Base-by-base conservation (phyloP, 2,888 invertebrate species). In the Chrysina gloriosa region DNA sequence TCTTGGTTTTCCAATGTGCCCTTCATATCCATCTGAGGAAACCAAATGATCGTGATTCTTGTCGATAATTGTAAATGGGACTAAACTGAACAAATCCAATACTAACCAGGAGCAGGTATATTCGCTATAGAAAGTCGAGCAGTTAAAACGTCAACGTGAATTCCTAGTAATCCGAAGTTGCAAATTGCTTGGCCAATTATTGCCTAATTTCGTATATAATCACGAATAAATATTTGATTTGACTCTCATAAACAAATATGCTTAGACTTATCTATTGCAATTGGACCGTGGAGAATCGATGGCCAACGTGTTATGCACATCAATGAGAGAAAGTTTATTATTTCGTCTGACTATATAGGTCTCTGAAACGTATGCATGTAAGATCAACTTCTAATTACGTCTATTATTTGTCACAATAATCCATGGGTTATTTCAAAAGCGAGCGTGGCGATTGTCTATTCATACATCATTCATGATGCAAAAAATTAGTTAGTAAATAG, bases 221-320 rank as follows among this genome's bases (percentile, higher is more conserved):
- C 36, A 16, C 16, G 42, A 42, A 61, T 61, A 61, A 42, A 61
- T 61, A 61, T 61, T 61, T 61, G 29, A 42, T 27, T 4, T 61
- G 27, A 19, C 58, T 42, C 45, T 61, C 58, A 42, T 61, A 61
- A 61, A 61, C 58, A 61, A 61, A 61, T 61, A 61, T 42, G 19
- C n/a, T n/a, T n/a, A n/a, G 36, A 4, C 21, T 45, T 42, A 42
- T 39, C 42, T 27, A 14, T 42, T 61, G 42, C 42, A 61, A 61
- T 25, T 42, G 27, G 39, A 16, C 42, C 58, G 42, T 61, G 39
- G 16, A 61, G 42, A 61, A 61, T 61, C 58, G 42, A 27, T 19
- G 42, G 58, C 42, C 29, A 61, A 42, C 39, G 14, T 42, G 39
- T 42, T 61, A 42, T 61, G 58, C 42, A 61, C 58, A 61, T 61